Evolutionary conservation across 23 tunicate genomes (phyloP).

Genomic region (Styela clava): DNA sequence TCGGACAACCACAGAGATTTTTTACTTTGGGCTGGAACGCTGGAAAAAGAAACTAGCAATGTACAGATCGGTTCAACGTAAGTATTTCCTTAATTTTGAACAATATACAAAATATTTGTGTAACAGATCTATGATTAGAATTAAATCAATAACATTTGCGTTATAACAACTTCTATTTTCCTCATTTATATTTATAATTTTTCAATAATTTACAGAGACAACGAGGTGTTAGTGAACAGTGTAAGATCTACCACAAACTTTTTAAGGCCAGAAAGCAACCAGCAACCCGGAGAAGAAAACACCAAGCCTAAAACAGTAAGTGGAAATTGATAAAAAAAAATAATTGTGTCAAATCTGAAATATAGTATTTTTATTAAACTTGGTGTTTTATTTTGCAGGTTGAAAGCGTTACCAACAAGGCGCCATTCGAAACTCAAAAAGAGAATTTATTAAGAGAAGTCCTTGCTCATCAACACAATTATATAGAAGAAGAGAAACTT

Average conservation of each 20-base stretch:
- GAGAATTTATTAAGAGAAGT: slow-evolving; percentile 68
- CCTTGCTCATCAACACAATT: slow-evolving; percentile 51
- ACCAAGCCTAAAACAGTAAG: slow-evolving; percentile 25
- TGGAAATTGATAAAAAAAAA: no score
- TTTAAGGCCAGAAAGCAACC: neutral
- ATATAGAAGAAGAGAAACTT: slow-evolving; percentile 46
- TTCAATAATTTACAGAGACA: slow-evolving; percentile 20
- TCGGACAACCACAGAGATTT: slow-evolving; percentile 67
- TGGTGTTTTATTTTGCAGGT: neutral
- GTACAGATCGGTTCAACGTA: slow-evolving; percentile 29
- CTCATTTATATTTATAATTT: no score
- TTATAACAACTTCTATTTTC: no score
- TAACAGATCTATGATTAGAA: no score
- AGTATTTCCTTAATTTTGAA: neutral
- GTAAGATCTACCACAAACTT: neutral
- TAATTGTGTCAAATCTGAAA: no score
- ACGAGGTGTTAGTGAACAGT: slow-evolving; percentile 20
- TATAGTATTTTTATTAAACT: no score
- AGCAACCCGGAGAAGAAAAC: neutral
- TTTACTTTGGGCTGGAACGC: slow-evolving; percentile 75
- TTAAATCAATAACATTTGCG: no score
- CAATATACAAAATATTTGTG: no score
- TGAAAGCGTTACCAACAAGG: neutral
- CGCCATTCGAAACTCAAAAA: slow-evolving; percentile 51
- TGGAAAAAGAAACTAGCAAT: slow-evolving; percentile 68